These are phyloP conservation scores for Cygnus atratus DNA, from an alignment of 2,113 vertebrate genomes.

Conservation along the genomic window DNA sequence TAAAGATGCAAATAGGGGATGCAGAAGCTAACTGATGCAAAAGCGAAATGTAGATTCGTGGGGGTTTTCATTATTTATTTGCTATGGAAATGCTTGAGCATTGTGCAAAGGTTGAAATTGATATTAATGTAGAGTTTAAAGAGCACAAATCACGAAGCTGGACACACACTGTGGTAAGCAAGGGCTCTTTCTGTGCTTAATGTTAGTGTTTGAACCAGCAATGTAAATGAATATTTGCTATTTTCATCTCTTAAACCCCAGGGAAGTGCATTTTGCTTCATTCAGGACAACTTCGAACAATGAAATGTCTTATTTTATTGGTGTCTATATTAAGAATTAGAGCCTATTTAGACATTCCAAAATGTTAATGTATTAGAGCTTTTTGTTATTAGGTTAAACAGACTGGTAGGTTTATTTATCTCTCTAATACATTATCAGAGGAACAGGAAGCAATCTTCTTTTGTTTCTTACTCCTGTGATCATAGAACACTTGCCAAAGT, in stretches of 20 bases:
- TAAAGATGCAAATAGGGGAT: constrained; percentile 16
- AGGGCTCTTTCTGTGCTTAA: constrained; percentile 47
- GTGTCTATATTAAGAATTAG: constrained; percentile 65
- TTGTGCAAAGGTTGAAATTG: constrained; percentile 52
- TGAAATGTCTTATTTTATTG: constrained; percentile 58
- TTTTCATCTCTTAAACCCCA: constrained; percentile 65
- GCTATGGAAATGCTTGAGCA: neutral
- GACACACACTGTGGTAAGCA: constrained; percentile 30
- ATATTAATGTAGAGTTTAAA: constrained; percentile 67
- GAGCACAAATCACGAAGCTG: constrained; percentile 50
- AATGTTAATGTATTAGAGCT: constrained; percentile 43
- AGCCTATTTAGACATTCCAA: constrained; percentile 55
- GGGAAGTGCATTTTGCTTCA: constrained; percentile 69
- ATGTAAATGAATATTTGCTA: constrained; percentile 66
- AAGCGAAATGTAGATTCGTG: constrained; percentile 25
- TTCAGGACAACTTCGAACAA: constrained; percentile 62
- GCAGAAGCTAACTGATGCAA: neutral
- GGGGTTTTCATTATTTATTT: constrained; percentile 17
- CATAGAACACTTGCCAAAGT: constrained; percentile 79
- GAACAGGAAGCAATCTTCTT: constrained; percentile 75
- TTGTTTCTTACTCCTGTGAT: constrained; percentile 80
- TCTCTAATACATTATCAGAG: constrained; percentile 69
- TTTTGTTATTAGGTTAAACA: constrained; percentile 64
- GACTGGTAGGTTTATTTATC: constrained; percentile 61
- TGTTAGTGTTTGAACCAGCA: constrained; percentile 28